Evolutionary conservation across 2,797 vertebrate species (phyloP).

Genomic region (Thripadectes ignobilis): DNA sequence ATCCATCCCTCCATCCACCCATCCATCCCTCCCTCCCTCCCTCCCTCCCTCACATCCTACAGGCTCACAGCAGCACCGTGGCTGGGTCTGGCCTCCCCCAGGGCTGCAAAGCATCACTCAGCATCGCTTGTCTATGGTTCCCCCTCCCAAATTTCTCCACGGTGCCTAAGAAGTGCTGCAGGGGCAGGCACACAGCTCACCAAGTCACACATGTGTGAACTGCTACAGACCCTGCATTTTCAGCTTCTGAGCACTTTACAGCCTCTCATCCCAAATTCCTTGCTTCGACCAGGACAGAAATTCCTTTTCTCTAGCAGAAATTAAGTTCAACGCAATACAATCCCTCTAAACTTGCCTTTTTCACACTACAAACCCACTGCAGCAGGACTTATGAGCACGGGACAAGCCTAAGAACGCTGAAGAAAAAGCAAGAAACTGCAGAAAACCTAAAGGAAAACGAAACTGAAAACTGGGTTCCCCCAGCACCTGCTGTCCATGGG

Average conservation of each 20-base stretch:
- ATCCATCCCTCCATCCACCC: background rate
- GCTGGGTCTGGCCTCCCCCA: background rate
- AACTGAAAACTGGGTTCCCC: background rate
- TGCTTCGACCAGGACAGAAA: background rate
- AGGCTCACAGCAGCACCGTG: fast-evolving
- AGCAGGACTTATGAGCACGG: background rate
- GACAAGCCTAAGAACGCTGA: background rate
- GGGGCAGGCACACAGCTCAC: background rate
- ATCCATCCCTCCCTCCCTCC: too few species aligned
- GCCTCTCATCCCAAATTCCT: background rate
- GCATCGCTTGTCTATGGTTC: fast-evolving
- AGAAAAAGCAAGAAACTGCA: background rate
- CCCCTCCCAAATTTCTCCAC: fast-evolving
- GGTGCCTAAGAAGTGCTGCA: background rate
- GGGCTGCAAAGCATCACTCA: background rate
- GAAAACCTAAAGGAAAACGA: background rate
- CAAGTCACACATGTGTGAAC: fast-evolving
- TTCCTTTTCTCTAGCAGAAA: background rate
- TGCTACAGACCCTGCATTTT: background rate
- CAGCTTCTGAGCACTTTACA: background rate
- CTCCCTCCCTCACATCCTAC: background rate
- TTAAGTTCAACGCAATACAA: background rate
- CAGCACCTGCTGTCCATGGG: background rate
- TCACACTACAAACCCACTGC: background rate
- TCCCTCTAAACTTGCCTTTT: too few species aligned